Conservation (phyloP, 2,797 vertebrate genomes). For the Phalanger gymnotis region DNA sequence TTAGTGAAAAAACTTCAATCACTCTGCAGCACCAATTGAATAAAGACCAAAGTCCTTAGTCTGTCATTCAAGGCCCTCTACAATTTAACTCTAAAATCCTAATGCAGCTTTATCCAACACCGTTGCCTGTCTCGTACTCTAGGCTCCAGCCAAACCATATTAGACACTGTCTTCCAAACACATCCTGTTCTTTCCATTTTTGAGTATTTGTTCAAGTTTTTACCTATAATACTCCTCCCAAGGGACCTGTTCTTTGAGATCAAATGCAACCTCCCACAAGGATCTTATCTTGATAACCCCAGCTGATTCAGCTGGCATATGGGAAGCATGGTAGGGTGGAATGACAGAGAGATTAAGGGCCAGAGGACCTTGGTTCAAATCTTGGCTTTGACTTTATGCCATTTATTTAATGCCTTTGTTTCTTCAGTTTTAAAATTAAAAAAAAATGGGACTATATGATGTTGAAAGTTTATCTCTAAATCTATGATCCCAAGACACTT, state of each 20-base stretch:
- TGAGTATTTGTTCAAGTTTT: not conserved
- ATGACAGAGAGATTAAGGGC: not conserved
- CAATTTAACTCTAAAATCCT: not conserved
- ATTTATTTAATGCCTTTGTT: not conserved
- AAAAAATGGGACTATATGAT: not conserved
- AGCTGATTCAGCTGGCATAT: not conserved
- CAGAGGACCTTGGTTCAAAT: not conserved
- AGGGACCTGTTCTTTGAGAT: not conserved
- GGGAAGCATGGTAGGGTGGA: not conserved
- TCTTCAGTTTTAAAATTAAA: not conserved
- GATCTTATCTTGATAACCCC: not conserved
- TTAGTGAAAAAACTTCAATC: not conserved
- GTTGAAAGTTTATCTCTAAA: not conserved
- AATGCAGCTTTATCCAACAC: not conserved
- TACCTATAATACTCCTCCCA: not conserved
- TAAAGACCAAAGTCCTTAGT: not conserved
- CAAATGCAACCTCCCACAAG: not conserved
- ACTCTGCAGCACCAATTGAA: not conserved
- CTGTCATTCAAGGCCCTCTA: not conserved
- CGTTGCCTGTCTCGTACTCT: not conserved
- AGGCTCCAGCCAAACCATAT: not conserved
- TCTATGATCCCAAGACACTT: not conserved
- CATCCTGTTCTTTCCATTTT: not conserved
- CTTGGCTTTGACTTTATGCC: not conserved
- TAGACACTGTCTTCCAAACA: not conserved